Conservation (phyloP, 1,140 invertebrate genomes). For the Panagrolaimus sp. region DNA sequence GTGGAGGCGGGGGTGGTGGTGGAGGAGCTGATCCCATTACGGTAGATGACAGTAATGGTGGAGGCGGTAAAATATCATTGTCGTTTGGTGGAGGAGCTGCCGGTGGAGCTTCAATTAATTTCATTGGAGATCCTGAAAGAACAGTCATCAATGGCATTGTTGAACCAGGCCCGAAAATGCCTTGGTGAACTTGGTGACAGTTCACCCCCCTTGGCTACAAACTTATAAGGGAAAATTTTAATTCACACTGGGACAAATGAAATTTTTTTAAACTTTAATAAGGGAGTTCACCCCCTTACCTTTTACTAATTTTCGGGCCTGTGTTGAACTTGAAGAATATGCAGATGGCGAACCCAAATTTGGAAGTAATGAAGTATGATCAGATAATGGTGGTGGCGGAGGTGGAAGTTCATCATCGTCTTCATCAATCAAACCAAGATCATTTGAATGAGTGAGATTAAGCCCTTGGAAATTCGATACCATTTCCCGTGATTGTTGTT, state of each 20-base stretch:
- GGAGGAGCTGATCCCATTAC: not conserved
- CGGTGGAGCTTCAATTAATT: too few relatives aligned
- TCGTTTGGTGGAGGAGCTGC: not conserved
- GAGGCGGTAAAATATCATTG: not conserved
- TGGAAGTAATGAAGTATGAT: not conserved
- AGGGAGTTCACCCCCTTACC: too few relatives aligned
- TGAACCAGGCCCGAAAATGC: too few relatives aligned
- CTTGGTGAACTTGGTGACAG: too few relatives aligned
- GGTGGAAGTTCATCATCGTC: constrained; percentile 18
- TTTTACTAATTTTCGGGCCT: too few relatives aligned
- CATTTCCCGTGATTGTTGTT: too few relatives aligned
- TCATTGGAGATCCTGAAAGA: too few relatives aligned
- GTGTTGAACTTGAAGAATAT: not conserved
- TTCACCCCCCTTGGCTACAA: too few relatives aligned
- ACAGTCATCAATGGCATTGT: too few relatives aligned
- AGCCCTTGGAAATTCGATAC: not conserved
- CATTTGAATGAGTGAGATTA: not conserved
- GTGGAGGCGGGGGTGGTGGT: constrained; percentile 20
- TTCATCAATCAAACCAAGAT: not conserved
- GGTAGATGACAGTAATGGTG: not conserved
- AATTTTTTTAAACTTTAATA: too few relatives aligned
- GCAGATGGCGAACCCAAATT: not conserved
- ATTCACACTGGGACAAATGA: too few relatives aligned
- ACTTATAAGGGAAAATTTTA: too few relatives aligned
- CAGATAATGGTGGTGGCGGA: constrained; percentile 13